Evolutionary conservation across 2,113 vertebrate genomes (phyloP).

Genomic region (Tachuris rubrigastra): DNA sequence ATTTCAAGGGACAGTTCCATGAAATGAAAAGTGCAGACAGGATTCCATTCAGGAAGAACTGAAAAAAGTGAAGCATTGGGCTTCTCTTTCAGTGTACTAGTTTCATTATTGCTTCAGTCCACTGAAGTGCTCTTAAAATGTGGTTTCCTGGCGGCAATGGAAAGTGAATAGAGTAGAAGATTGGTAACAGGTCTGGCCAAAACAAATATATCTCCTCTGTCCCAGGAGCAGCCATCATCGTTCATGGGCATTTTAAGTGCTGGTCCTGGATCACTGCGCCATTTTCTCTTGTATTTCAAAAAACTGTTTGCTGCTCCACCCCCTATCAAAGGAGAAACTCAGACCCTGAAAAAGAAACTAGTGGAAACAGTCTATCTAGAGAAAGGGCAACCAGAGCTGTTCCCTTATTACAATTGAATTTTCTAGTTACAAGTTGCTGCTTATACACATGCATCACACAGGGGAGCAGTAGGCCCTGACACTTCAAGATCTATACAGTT

Average conservation of each 20-base stretch:
- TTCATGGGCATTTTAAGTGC: neutral
- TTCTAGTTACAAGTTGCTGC: neutral
- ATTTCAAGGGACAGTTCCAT: neutral
- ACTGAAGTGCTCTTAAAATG: neutral
- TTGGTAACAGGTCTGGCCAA: neutral
- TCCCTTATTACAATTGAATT: neutral
- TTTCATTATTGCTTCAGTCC: neutral
- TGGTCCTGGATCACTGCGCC: neutral
- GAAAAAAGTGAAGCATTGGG: neutral
- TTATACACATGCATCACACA: neutral
- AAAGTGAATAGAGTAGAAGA: neutral
- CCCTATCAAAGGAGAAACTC: neutral
- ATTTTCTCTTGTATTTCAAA: neutral
- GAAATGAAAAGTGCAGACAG: neutral
- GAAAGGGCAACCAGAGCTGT: neutral
- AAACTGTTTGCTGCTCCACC: neutral
- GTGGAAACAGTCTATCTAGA: neutral
- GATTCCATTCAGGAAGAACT: neutral
- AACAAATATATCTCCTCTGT: neutral
- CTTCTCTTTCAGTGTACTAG: neutral
- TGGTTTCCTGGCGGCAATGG: neutral
- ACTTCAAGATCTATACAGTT: neutral
- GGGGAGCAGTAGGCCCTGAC: neutral
- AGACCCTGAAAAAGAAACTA: neutral
- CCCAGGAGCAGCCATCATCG: neutral